These are phyloP conservation scores for Cyclopterus lumpus DNA, from an alignment of 2,797 vertebrate species.

Conservation along the genomic window DNA sequence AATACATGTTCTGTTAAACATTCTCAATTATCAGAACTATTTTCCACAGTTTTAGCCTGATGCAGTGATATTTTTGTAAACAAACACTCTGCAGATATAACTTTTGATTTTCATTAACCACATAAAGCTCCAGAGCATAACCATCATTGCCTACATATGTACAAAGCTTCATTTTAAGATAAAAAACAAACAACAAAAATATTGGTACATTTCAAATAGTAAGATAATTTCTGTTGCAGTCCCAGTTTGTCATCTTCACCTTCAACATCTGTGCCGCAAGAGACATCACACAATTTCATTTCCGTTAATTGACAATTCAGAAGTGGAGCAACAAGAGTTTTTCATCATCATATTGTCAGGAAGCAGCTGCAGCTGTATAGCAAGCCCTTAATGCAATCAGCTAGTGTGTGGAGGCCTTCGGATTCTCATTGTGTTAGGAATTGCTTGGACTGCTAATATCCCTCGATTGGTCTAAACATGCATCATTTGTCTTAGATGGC, in stretches of 20 bases:
- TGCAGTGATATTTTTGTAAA: background rate
- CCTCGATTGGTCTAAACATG: conserved; percentile 49
- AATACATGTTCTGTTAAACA: background rate
- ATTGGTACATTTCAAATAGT: conserved; percentile 3
- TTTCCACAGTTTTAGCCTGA: background rate
- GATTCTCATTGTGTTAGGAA: conserved; percentile 49
- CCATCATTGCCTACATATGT: background rate
- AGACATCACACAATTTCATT: conserved; percentile 68
- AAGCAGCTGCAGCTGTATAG: conserved; percentile 78
- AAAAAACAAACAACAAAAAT: background rate
- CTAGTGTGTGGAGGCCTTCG: conserved; percentile 58
- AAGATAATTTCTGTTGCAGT: conserved; percentile 32
- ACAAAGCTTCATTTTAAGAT: background rate
- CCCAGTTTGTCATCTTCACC: conserved; percentile 56
- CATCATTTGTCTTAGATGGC: conserved; percentile 25
- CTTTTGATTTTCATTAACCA: background rate
- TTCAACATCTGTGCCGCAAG: conserved; percentile 67
- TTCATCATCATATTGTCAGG: conserved; percentile 75
- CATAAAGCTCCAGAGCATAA: background rate
- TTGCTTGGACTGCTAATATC: conserved; percentile 57
- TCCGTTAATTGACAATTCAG: conserved; percentile 76
- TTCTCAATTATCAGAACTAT: background rate
- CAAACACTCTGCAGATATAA: background rate
- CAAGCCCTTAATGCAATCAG: conserved; percentile 72
- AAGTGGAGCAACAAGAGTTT: conserved; percentile 69